Percentiles rank a stretch among this genome's conserved stretches.
Conservation (phyloP, 2,888 invertebrate genomes). For the Leptura quadrifasciata region DNA sequence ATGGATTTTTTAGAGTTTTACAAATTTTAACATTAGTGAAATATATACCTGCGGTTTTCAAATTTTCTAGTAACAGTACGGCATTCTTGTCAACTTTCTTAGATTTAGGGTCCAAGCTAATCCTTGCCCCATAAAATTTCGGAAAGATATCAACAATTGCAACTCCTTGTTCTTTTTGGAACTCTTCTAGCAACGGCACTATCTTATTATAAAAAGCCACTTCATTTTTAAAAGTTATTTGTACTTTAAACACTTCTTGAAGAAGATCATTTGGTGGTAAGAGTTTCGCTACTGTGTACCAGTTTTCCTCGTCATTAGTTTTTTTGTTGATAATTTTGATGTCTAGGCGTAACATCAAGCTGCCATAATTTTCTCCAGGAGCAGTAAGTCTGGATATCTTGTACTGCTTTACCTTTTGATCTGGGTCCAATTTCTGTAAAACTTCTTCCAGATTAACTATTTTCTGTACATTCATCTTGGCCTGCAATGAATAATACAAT, state of each 20-base stretch:
- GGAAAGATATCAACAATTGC: conserved; percentile 71
- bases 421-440: neutral
- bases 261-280: conserved; percentile 45
- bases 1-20: too few relatives aligned
- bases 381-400: conserved; percentile 34
- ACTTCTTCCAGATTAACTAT: neutral
- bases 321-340: conserved; percentile 25
- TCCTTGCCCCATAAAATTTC: conserved; percentile 71
- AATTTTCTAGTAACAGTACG: conserved; percentile 74
- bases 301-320: conserved; percentile 26
- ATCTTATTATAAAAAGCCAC: conserved; percentile 74
- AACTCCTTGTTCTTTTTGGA: conserved; percentile 72
- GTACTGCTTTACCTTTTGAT: neutral
- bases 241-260: conserved; percentile 73
- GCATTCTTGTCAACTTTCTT: conserved; percentile 74
- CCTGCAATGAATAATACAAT: too few relatives aligned
- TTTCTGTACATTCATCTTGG: neutral
- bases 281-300: conserved; percentile 48
- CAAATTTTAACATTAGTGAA: too few relatives aligned
- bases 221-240: conserved; percentile 75
- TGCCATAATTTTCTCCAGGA: conserved; percentile 48
- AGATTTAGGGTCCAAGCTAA: conserved; percentile 40
- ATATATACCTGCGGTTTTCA: conserved; percentile 63
- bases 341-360: conserved; percentile 47
- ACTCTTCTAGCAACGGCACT: conserved; percentile 70